These are phyloP conservation scores for Drosophila mercatorum DNA, from an alignment of 2,888 invertebrate species.

Conservation along the genomic window DNA sequence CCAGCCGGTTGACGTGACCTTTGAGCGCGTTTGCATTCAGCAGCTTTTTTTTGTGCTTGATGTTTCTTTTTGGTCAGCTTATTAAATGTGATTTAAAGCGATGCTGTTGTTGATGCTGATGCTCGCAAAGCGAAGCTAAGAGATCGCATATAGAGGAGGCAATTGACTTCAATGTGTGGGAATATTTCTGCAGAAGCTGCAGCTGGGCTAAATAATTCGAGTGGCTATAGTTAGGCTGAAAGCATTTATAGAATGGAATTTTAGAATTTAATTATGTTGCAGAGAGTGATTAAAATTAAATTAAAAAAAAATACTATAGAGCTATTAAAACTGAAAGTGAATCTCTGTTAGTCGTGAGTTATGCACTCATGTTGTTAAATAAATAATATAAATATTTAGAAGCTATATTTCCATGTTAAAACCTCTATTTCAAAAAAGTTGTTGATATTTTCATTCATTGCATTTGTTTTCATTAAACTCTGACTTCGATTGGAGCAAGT, in stretches of 20 bases:
- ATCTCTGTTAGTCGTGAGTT: too few relatives aligned
- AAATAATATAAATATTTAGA: too few relatives aligned
- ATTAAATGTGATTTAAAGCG: slow-evolving; percentile 38
- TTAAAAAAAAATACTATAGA: too few relatives aligned
- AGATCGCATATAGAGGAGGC: neutral
- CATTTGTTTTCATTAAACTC: too few relatives aligned
- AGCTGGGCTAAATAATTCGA: neutral
- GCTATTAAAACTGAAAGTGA: too few relatives aligned
- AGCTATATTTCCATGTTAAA: too few relatives aligned
- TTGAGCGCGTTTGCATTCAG: slow-evolving; percentile 65
- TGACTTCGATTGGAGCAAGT: too few relatives aligned
- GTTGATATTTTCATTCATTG: too few relatives aligned
- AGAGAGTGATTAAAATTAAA: too few relatives aligned
- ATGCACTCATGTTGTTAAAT: too few relatives aligned
- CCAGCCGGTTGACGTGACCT: slow-evolving; percentile 74
- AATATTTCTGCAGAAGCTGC: slow-evolving; percentile 14
- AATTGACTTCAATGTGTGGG: slow-evolving; percentile 41
- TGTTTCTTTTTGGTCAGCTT: slow-evolving; percentile 31
- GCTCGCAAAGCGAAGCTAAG: too few relatives aligned
- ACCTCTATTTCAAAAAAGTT: too few relatives aligned
- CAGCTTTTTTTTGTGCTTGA: slow-evolving; percentile 21
- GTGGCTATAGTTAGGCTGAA: neutral
- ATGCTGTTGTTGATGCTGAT: slow-evolving; percentile 29
- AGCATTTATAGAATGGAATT: neutral
- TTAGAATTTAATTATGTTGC: neutral